A percentile compares a stretch with the other conserved stretches of the same genome.
Conservation (phyloP, 2,797 vertebrate genomes). For the Cyprinodon diabolis region DNA sequence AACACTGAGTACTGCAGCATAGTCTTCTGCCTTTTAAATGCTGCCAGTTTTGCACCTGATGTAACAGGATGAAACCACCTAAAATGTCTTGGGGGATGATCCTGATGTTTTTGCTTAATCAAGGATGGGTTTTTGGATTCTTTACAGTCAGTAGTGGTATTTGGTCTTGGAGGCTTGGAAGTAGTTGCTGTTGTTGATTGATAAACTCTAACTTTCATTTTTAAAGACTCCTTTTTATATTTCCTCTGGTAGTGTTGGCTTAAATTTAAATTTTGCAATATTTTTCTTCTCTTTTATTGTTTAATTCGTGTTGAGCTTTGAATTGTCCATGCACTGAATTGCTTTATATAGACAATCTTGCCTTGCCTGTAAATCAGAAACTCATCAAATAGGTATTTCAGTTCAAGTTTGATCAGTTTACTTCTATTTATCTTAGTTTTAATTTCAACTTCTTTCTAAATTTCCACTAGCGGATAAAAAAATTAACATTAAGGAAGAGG, state of each 20-base stretch:
- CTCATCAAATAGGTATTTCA: not conserved
- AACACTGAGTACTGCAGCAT: too few species aligned
- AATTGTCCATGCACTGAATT: not conserved
- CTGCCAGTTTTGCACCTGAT: too few species aligned
- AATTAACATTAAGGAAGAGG: too few species aligned
- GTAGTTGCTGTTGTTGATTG: not conserved
- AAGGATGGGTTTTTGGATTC: not conserved
- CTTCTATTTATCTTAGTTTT: not conserved
- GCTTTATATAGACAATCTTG: too few species aligned
- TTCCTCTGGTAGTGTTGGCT: not conserved
- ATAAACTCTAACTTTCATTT: not conserved
- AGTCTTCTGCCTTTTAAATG: too few species aligned
- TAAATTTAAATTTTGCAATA: too few species aligned
- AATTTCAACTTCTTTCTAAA: too few species aligned
- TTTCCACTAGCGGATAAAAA: too few species aligned
- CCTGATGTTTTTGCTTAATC: too few species aligned
- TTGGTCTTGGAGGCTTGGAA: not conserved
- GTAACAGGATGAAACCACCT: too few species aligned
- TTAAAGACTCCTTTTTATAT: not conserved
- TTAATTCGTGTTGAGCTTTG: not conserved
- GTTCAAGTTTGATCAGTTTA: not conserved
- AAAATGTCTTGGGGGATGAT: too few species aligned
- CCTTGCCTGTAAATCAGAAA: not conserved
- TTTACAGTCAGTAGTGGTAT: not conserved
- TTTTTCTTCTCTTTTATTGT: not conserved